phyloP scores from a whole-genome alignment of 2,888 invertebrate species.

The Lamellibrachia columna region DNA sequence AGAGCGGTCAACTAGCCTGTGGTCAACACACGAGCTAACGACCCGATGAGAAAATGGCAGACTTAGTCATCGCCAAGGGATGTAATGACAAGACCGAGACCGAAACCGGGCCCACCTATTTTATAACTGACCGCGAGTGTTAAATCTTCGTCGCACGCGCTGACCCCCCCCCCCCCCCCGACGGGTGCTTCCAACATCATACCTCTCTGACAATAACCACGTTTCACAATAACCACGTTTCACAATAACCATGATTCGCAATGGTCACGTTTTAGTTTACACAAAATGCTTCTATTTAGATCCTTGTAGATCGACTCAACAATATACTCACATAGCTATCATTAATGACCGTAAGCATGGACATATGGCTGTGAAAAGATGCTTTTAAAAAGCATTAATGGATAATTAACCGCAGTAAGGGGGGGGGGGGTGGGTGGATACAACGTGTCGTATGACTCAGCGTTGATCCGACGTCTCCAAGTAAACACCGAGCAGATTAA shows the following conservation, averaged over 20 bases:
- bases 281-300: background rate
- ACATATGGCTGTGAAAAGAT: background rate
- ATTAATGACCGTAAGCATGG: background rate
- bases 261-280: background rate
- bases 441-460: background rate
- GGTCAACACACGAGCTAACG: background rate
- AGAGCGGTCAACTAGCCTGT: background rate
- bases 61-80: background rate
- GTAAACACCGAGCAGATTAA: constrained; percentile 4
- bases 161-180: background rate
- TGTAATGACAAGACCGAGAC: background rate
- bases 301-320: background rate
- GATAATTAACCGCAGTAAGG: background rate
- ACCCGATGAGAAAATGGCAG: background rate
- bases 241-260: background rate
- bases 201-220: background rate
- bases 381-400: background rate
- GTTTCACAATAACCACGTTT: background rate
- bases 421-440: background rate
- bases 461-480: background rate
- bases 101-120: background rate
- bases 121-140: background rate
- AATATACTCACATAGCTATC: background rate
- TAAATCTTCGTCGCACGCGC: background rate
- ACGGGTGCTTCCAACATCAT: background rate